Evolutionary conservation across 2,113 vertebrate genomes (phyloP).

Genomic region (Dicerorhinus sumatrensis): DNA sequence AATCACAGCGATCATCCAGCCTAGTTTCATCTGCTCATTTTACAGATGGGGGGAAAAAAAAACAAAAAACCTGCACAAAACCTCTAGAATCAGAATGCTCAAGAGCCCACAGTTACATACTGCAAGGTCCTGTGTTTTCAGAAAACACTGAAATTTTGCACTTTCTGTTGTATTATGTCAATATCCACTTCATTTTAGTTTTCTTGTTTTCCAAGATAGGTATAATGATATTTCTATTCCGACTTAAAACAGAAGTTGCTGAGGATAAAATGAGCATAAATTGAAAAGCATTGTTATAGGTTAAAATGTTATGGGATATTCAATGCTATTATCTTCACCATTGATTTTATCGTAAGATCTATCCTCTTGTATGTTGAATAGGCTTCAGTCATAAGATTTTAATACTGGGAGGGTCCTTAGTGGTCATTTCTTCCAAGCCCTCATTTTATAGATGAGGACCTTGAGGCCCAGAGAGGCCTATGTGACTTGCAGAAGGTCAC

Average conservation of each 20-base stretch:
- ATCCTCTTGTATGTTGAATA: background rate
- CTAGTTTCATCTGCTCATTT: background rate
- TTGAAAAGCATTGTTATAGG: background rate
- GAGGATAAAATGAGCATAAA: background rate
- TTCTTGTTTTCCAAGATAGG: background rate
- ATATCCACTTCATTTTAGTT: background rate
- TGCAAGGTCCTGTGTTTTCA: background rate
- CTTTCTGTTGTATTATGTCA: background rate
- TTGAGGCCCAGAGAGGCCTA: background rate
- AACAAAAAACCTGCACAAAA: background rate
- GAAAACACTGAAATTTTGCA: background rate
- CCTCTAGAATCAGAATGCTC: background rate
- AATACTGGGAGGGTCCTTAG: background rate
- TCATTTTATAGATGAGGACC: constrained; percentile 46
- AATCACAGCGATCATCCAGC: background rate
- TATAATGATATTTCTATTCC: background rate
- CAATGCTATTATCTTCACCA: background rate
- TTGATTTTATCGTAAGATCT: constrained; percentile 1
- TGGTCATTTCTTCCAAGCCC: background rate
- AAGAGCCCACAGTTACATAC: background rate
- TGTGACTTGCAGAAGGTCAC: background rate
- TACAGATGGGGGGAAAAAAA: background rate
- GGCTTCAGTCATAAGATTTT: background rate
- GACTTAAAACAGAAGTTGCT: constrained; percentile 3
- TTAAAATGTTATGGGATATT: background rate